Percentiles rank a stretch among this genome's conserved stretches.
Evolutionary conservation across 2,113 vertebrate species (phyloP).

Genomic region (human (Homo sapiens)): GRCh38 chr6:1948501-1949000

Average conservation of each 20-base stretch:
- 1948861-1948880: not conserved
- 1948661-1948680: too few relatives aligned
- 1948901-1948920: not conserved
- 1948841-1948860: not conserved
- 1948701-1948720: not conserved
- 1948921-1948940: not conserved
- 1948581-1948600: too few relatives aligned
- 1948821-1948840: not conserved
- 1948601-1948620: too few relatives aligned
- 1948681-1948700: conserved; percentile 8
- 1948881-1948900: not conserved
- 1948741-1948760: not conserved
- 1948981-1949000: not conserved
- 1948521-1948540: too few relatives aligned
- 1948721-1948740: not conserved
- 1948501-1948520: too few relatives aligned
- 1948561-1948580: too few relatives aligned
- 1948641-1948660: too few relatives aligned
- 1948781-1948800: not conserved
- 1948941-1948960: not conserved
- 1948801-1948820: not conserved
- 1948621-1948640: too few relatives aligned
- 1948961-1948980: not conserved
- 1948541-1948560: too few relatives aligned
- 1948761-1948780: not conserved